Evolutionary conservation across 2,113 vertebrate species (phyloP).

Genomic region (Isichthys henryi): DNA sequence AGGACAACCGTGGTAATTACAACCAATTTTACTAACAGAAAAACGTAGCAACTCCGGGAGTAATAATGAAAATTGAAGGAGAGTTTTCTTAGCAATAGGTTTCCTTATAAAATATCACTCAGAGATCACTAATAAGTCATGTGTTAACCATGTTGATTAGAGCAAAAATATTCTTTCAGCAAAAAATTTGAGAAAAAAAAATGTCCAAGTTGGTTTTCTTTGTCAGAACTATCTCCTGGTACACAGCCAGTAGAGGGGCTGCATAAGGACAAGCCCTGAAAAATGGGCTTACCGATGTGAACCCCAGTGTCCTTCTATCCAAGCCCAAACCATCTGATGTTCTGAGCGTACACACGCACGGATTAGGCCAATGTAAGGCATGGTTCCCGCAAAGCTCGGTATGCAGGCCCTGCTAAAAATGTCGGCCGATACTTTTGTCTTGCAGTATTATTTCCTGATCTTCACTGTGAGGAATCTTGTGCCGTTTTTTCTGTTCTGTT

Average conservation of each 20-base stretch:
- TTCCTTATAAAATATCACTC: background rate
- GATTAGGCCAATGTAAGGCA: slow-evolving; percentile 3
- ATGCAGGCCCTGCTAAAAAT: slow-evolving; percentile 7
- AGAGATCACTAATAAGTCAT: background rate
- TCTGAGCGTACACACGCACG: background rate
- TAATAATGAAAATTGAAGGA: background rate
- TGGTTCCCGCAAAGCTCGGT: background rate
- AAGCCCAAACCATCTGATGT: background rate
- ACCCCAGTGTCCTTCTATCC: background rate
- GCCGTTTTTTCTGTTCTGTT: slow-evolving; percentile 21
- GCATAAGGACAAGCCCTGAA: background rate
- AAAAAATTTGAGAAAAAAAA: background rate
- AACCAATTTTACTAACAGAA: background rate
- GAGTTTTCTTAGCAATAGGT: background rate
- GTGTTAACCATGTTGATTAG: background rate
- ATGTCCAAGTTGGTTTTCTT: background rate
- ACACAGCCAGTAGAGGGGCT: background rate
- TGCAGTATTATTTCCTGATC: slow-evolving; percentile 36
- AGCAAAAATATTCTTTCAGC: background rate
- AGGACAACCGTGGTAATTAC: background rate
- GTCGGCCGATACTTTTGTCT: slow-evolving; percentile 16
- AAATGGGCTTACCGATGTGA: background rate
- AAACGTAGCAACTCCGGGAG: background rate
- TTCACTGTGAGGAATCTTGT: slow-evolving; percentile 25
- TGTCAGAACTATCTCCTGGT: background rate